phyloP scores from a whole-genome alignment of 2,113 vertebrate genomes.

The human (Homo sapiens) region DNA sequence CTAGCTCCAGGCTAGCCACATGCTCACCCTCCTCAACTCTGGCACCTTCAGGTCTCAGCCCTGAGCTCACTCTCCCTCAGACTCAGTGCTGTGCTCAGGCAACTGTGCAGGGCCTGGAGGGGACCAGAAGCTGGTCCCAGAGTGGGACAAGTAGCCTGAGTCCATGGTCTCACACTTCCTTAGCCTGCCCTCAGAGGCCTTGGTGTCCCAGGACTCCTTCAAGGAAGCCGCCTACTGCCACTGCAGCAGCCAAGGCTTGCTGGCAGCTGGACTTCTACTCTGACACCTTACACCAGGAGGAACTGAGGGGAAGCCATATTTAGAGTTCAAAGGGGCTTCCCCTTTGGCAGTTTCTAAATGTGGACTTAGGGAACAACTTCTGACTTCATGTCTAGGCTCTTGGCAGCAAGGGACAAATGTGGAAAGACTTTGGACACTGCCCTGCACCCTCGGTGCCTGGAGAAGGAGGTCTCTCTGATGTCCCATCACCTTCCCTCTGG shows the following conservation, averaged over 20 bases:
- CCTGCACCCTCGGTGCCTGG: background rate
- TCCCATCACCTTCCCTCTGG: background rate
- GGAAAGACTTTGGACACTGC: background rate
- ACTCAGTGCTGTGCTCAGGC: background rate
- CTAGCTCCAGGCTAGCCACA: background rate
- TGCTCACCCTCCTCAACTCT: background rate
- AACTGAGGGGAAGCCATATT: conserved; percentile 55
- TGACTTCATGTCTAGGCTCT: background rate
- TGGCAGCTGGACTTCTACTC: conserved; percentile 71
- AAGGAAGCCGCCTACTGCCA: conserved; percentile 89
- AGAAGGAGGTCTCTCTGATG: background rate
- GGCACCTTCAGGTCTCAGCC: background rate
- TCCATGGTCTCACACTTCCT: conserved; percentile 93
- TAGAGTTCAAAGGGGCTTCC: conserved; percentile 42
- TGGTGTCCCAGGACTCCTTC: conserved; percentile 87
- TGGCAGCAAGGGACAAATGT: background rate
- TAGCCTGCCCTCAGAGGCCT: conserved; percentile 84
- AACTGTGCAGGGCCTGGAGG: conserved; percentile 83
- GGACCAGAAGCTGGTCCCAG: conserved; percentile 85
- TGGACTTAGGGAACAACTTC: background rate
- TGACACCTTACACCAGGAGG: conserved; percentile 60
- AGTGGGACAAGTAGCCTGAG: conserved; percentile 89
- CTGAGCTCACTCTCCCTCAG: background rate
- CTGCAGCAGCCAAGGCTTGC: conserved; percentile 87
- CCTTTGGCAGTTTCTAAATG: conserved; percentile 48